Conservation (phyloP, 2,888 invertebrate genomes). For the Nudaria mundana region DNA sequence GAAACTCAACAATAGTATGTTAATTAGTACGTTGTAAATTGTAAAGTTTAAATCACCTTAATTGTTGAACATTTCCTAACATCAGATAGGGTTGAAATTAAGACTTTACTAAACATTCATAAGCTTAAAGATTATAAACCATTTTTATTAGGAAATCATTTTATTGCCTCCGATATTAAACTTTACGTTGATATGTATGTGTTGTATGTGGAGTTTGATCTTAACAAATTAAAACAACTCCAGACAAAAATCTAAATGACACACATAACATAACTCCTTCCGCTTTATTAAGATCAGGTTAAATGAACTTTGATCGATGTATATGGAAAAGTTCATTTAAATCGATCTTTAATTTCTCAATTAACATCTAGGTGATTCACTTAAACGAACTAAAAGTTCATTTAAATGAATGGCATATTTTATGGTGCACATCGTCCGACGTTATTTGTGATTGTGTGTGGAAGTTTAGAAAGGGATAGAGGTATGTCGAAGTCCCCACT, state of each 20-base stretch:
- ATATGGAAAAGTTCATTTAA: slow-evolving; percentile 31
- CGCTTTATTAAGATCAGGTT: slow-evolving; percentile 28
- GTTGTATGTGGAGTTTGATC: slow-evolving; percentile 67
- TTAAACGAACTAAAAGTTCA: slow-evolving; percentile 38
- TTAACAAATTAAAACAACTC: slow-evolving; percentile 29
- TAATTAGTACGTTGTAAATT: no score
- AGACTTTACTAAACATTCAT: no score
- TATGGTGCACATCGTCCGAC: slow-evolving; percentile 73
- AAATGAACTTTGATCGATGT: slow-evolving; percentile 31
- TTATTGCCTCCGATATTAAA: slow-evolving; percentile 66
- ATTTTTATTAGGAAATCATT: no score
- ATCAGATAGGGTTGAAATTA: no score
- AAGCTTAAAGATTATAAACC: no score
- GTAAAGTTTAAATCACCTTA: no score
- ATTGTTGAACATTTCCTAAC: no score
- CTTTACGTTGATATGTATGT: slow-evolving; percentile 72
- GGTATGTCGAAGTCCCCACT: slow-evolving; percentile 90
- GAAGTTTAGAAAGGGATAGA: slow-evolving; percentile 84
- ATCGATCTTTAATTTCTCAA: no score
- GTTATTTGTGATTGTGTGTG: slow-evolving; percentile 81
- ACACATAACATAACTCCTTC: slow-evolving; percentile 35
- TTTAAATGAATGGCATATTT: slow-evolving; percentile 42
- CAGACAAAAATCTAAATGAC: slow-evolving; percentile 29
- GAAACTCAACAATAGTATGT: no score
- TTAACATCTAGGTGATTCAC: no score